Evolutionary conservation across 2,888 invertebrate genomes (phyloP).

Genomic region (Siphonodentalium dalli): DNA sequence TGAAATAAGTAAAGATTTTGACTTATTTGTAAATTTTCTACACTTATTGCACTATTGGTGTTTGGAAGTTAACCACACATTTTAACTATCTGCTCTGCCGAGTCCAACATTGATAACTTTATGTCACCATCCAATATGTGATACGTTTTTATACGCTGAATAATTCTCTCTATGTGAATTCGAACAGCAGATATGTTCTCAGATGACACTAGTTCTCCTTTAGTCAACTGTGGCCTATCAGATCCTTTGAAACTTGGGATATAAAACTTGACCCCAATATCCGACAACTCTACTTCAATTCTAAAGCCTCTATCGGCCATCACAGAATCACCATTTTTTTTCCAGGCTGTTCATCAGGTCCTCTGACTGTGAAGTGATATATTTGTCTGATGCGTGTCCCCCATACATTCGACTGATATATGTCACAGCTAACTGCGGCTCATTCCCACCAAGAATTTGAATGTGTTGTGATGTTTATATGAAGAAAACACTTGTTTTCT

Average conservation of each 20-base stretch:
- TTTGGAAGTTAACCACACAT: constrained; percentile 22
- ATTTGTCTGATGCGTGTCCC: constrained; percentile 22
- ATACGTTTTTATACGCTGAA: constrained; percentile 15
- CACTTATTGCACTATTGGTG: constrained; percentile 17
- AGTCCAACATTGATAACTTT: constrained; percentile 15
- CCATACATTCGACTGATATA: constrained; percentile 23
- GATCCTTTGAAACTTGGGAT: constrained; percentile 21
- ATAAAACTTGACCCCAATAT: constrained; percentile 15
- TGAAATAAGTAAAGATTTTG: too few species aligned
- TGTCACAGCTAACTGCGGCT: constrained; percentile 19
- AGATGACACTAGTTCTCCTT: constrained; percentile 1
- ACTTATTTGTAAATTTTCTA: too few species aligned
- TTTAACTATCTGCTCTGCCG: constrained; percentile 17
- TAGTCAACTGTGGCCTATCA: constrained; percentile 14
- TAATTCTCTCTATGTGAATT: constrained; percentile 16
- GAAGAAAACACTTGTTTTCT: constrained; percentile 14
- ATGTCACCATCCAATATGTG: constrained; percentile 12
- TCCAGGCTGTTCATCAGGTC: constrained; percentile 4
- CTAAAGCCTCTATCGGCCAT: constrained; percentile 24
- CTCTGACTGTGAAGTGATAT: constrained; percentile 11
- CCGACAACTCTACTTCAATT: constrained; percentile 6
- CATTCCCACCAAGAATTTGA: constrained; percentile 22
- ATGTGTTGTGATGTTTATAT: constrained; percentile 21
- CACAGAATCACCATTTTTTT: constrained; percentile 10
- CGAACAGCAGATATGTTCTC: constrained; percentile 16